Conservation (phyloP, 2,113 vertebrate species). For the Saimiri boliviensis region DNA sequence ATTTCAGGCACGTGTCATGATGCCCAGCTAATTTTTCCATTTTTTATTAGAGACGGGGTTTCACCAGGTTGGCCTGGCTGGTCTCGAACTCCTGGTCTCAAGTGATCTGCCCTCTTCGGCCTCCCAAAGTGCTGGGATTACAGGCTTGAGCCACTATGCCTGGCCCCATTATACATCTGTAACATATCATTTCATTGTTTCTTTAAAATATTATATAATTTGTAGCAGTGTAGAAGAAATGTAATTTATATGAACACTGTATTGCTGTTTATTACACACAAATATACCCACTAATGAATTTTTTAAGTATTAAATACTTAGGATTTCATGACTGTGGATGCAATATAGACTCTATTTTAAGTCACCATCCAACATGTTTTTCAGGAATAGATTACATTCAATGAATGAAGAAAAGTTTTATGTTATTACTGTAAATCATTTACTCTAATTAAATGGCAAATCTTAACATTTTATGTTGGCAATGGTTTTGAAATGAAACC, state of each 20-base stretch:
- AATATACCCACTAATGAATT: not conserved
- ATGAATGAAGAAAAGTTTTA: not conserved
- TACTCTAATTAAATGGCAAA: not conserved
- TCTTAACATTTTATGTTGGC: not conserved
- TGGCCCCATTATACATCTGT: not conserved
- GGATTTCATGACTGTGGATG: not conserved
- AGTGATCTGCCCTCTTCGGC: not conserved
- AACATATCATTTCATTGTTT: not conserved
- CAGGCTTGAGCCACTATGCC: not conserved
- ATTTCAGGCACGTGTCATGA: not conserved
- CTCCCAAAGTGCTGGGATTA: not conserved
- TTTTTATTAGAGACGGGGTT: not conserved
- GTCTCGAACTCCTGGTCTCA: not conserved
- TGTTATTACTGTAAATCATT: slow-evolving; percentile 20
- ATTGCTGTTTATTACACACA: not conserved
- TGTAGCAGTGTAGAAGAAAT: not conserved
- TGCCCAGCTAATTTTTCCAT: not conserved
- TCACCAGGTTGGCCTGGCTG: not conserved
- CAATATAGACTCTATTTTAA: slow-evolving; percentile 16
- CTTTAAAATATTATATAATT: not conserved
- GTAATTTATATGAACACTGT: not conserved
- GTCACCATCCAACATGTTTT: not conserved
- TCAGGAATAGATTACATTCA: slow-evolving; percentile 22
- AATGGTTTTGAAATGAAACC: slow-evolving; percentile 25
- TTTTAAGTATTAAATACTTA: not conserved